Percentiles rank a stretch among this genome's conserved stretches.
phyloP scores from a whole-genome alignment of 2,888 invertebrate species.

The Xestia rhomboidea region DNA sequence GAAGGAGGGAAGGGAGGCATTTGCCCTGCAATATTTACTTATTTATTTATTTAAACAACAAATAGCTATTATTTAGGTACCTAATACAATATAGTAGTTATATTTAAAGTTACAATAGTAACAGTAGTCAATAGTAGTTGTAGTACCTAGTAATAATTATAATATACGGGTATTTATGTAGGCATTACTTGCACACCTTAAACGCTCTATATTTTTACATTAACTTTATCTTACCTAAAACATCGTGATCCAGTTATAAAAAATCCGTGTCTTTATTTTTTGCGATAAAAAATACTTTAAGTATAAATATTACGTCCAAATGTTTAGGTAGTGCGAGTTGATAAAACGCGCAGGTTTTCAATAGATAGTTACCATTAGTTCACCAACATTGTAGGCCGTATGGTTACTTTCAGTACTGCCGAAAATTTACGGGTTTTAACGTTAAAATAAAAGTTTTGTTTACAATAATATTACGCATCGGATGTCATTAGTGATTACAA shows the following conservation, averaged over 20 bases:
- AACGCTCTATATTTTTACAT: background rate
- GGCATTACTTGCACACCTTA: background rate
- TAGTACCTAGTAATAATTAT: too few species aligned
- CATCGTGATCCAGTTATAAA: slow-evolving; percentile 31
- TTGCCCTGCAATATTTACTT: too few species aligned
- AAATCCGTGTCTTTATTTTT: slow-evolving; percentile 18
- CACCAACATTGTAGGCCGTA: background rate
- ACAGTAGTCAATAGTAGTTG: too few species aligned
- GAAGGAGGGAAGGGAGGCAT: too few species aligned
- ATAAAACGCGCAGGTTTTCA: slow-evolving; percentile 31
- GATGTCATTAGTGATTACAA: background rate
- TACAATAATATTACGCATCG: too few species aligned
- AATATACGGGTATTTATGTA: background rate
- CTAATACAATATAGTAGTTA: too few species aligned
- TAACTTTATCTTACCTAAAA: slow-evolving; percentile 25
- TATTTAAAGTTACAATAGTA: too few species aligned
- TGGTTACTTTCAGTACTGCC: background rate
- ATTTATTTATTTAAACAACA: too few species aligned
- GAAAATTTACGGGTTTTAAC: background rate
- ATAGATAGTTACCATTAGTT: slow-evolving; percentile 3
- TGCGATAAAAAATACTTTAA: slow-evolving; percentile 31
- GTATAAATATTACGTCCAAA: slow-evolving; percentile 13
- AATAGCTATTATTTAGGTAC: too few species aligned
- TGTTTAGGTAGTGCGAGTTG: slow-evolving; percentile 7
- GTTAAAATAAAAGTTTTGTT: background rate